Evolutionary conservation across 1,140 invertebrate genomes (phyloP).

Genomic region (Drosophila ananassae): DNA sequence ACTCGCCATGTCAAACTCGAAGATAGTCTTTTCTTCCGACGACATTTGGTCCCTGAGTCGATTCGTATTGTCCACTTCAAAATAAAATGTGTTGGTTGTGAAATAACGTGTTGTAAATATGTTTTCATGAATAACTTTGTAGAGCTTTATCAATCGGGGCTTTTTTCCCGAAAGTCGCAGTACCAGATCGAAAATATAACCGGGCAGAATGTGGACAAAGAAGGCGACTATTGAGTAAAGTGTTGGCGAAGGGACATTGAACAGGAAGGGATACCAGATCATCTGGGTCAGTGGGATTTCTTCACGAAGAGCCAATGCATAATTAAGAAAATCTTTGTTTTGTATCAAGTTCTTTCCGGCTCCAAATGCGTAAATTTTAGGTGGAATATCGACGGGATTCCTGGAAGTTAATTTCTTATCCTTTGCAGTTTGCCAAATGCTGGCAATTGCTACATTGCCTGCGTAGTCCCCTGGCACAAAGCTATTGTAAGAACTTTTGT

Average conservation of each 20-base stretch:
- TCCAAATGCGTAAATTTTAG: constrained; percentile 89
- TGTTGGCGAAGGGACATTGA: constrained; percentile 68
- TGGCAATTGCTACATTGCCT: constrained; percentile 89
- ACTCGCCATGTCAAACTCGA: constrained; percentile 88
- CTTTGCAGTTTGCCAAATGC: constrained; percentile 87
- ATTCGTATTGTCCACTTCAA: constrained; percentile 87
- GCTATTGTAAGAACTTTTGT: constrained; percentile 73
- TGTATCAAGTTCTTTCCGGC: constrained; percentile 87
- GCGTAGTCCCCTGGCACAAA: constrained; percentile 92
- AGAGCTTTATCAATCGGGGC: constrained; percentile 86
- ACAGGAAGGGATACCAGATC: constrained; percentile 85
- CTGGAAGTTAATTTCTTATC: background rate
- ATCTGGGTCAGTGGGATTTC: constrained; percentile 73
- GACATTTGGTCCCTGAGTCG: constrained; percentile 86
- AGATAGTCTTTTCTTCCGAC: constrained; percentile 86
- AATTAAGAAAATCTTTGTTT: constrained; percentile 85
- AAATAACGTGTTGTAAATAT: constrained; percentile 88
- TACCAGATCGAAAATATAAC: constrained; percentile 85
- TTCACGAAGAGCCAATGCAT: constrained; percentile 42
- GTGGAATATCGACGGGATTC: constrained; percentile 18
- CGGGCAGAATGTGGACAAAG: constrained; percentile 86
- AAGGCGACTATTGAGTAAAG: constrained; percentile 83
- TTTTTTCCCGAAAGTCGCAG: constrained; percentile 83
- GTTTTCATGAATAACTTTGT: constrained; percentile 89
- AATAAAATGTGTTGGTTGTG: constrained; percentile 87